Evolutionary conservation across 1,140 invertebrate genomes (phyloP).

Genomic region (Dinoponera quadriceps): DNA sequence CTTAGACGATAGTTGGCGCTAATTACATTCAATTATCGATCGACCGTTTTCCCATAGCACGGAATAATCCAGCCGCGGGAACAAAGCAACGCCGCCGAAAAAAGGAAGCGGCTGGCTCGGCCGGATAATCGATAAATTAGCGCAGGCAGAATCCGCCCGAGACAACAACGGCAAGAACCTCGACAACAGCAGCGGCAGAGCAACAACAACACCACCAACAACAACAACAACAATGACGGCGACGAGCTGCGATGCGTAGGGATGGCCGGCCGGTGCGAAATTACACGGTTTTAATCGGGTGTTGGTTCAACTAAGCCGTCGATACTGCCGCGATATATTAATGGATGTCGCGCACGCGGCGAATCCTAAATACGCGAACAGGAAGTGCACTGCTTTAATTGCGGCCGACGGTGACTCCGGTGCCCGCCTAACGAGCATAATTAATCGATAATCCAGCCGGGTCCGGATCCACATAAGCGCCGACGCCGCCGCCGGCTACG

Average conservation of each 20-base stretch:
- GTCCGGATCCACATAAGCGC: constrained; percentile 13
- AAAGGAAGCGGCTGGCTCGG: constrained; percentile 2
- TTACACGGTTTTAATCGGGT: constrained; percentile 53
- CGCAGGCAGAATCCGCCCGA: constrained; percentile 44
- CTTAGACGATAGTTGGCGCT: background rate
- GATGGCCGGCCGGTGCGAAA: constrained; percentile 22
- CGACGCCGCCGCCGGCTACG: background rate
- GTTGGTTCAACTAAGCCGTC: constrained; percentile 44
- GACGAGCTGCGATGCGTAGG: background rate
- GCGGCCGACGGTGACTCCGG: constrained; percentile 43
- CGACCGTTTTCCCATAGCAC: background rate
- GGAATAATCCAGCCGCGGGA: constrained; percentile 27
- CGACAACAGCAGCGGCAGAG: constrained; percentile 7
- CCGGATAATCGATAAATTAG: constrained; percentile 47
- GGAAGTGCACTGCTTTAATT: constrained; percentile 57
- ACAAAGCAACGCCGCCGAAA: constrained; percentile 17
- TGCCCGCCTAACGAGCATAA: constrained; percentile 53
- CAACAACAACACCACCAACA: constrained; percentile 21
- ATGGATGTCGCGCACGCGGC: constrained; percentile 18
- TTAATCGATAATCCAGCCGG: constrained; percentile 59
- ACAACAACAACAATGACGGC: background rate
- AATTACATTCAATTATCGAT: constrained; percentile 51
- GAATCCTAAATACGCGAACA: constrained; percentile 51
- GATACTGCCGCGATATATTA: constrained; percentile 52
- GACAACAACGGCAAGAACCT: background rate